Percentiles rank a stretch among this genome's conserved stretches.
phyloP scores from a whole-genome alignment of 2,797 vertebrate species.

The Sebastes miniatus region DNA sequence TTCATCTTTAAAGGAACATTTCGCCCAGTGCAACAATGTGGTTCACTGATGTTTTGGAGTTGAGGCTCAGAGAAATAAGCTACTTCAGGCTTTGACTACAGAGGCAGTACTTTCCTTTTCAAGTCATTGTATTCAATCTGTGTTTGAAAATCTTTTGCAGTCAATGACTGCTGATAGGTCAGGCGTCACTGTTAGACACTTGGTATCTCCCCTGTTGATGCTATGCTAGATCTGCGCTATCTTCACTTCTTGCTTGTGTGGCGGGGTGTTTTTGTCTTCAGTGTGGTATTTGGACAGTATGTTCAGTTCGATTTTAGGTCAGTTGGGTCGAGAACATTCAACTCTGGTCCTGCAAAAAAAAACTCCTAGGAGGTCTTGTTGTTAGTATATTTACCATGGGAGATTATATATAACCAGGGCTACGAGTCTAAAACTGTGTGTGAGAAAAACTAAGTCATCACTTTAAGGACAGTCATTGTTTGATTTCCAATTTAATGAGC shows the following conservation, averaged over 20 bases:
- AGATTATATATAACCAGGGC: background rate
- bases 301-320: background rate
- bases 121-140: background rate
- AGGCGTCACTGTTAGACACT: background rate
- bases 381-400: background rate
- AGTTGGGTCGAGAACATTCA: background rate
- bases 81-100: background rate
- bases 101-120: background rate
- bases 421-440: background rate
- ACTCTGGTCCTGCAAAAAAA: background rate
- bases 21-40: background rate
- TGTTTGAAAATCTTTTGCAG: background rate
- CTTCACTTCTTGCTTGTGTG: background rate
- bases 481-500: background rate
- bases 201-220: background rate
- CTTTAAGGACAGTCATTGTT: background rate
- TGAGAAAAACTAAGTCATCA: background rate
- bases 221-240: background rate
- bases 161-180: background rate
- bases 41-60: background rate
- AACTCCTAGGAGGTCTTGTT: background rate
- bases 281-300: background rate
- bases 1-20: background rate
- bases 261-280: background rate
- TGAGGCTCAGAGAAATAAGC: background rate